Base-by-base conservation (phyloP, 2,113 vertebrate species). In the Pteruthius melanotis region DNA sequence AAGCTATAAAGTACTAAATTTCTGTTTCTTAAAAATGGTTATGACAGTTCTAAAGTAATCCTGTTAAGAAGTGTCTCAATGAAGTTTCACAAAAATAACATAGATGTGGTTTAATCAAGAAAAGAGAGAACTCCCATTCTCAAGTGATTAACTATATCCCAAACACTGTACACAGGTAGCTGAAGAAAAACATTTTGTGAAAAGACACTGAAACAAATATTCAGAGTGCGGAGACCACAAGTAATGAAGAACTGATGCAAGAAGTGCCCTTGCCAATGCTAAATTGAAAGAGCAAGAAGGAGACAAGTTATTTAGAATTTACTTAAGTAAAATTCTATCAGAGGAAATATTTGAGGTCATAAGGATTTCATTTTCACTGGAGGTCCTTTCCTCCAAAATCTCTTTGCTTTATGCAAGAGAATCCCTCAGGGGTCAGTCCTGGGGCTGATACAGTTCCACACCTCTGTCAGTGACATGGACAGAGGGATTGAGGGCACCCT, bases 121-220 rank as follows among this genome's bases (percentile, higher is more conserved):
- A 84, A 93, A 86, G 10, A 71, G 20, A 49, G 27, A 86, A 64
- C 7, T 79, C 26, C 13, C 17, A 52, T 10, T 59, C 7, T n/a
- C 20, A 61, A 54, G 33, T 65, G 13, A 83, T 81, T 86, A 69
- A 57, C 18, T 82, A 6, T 56, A 50, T 44, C 19, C 14, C 7
- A 79, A 88, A 69, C 13, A 63, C 26, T 74, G 52, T 47, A 78
- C 63, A 60, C 60, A 63, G 69, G 53, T 87, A 95, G 60, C 28
- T 90, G 69, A 90, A 92, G 76, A 94, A 95, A 97, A 95, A 89
- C 90, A 90, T 33, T 94, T 60, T 93, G 79, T 88, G 47, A 91
- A 93, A 87, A 94, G 31, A 26, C 52, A 79, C n/a, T 70, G 26
- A 90, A 91, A 52, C 15, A 82, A 95, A 39, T 95, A 80, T 66